phyloP scores from a whole-genome alignment of 37 sponge, comb jelly and placozoan species.

The Axinella damicornis region DNA sequence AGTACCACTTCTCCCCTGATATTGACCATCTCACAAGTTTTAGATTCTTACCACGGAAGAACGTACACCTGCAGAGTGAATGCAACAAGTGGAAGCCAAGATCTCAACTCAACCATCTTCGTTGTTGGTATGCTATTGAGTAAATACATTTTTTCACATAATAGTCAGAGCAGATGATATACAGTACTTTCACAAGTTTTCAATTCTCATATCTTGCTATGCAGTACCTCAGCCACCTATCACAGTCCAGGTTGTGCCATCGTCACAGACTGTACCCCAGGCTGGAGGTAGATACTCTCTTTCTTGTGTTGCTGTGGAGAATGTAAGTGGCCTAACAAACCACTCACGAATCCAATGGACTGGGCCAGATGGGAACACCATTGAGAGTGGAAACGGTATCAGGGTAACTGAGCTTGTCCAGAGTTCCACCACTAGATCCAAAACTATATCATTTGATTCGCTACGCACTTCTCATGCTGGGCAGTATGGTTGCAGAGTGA shows the following conservation, averaged over 20 bases:
- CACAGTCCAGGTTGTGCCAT: conserved; percentile 1
- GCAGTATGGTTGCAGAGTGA: background rate
- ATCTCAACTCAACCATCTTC: conserved; percentile 7
- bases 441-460: background rate
- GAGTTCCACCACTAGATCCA: background rate
- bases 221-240: conserved; percentile 6
- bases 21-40: background rate
- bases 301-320: conserved; percentile 12
- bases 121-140: conserved; percentile 7
- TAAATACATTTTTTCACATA: background rate
- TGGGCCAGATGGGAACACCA: background rate
- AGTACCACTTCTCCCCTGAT: background rate
- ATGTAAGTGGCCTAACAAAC: conserved; percentile 9
- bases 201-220: too few species aligned
- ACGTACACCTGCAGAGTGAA: conserved; percentile 9
- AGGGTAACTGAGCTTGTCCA: background rate
- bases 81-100: background rate
- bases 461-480: conserved; percentile 14
- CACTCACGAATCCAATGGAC: conserved; percentile 6
- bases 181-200: too few species aligned
- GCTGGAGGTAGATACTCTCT: conserved; percentile 16
- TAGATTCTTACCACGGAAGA: background rate
- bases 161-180: too few species aligned
- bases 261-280: background rate
- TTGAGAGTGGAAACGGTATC: background rate